Conservation (phyloP, 2,888 invertebrate species). For the Anodontia alba region DNA sequence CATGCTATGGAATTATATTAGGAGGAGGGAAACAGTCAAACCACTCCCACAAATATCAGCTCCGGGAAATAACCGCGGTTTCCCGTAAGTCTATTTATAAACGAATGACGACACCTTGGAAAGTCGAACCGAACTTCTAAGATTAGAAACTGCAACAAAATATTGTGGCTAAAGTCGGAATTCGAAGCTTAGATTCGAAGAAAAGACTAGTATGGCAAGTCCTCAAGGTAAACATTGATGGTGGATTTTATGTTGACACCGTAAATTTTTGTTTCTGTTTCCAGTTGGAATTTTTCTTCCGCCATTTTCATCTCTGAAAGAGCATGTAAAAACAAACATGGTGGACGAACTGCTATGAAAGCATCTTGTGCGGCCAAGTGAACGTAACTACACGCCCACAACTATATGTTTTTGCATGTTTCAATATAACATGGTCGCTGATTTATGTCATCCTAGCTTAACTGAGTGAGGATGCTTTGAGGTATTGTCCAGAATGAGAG, state of each 20-base stretch:
- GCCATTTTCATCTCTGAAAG: neutral
- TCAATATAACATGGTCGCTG: no score
- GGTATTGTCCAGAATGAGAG: no score
- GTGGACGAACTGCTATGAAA: no score
- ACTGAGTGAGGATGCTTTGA: no score
- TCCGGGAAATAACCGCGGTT: conserved; percentile 16
- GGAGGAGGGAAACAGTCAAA: neutral
- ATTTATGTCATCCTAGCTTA: no score
- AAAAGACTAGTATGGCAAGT: neutral
- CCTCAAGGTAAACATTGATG: neutral
- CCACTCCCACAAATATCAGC: neutral
- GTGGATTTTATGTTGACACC: neutral
- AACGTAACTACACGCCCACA: no score
- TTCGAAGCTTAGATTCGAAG: neutral
- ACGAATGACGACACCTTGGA: conserved; percentile 1
- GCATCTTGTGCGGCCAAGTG: no score
- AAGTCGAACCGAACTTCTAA: neutral
- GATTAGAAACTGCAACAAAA: neutral
- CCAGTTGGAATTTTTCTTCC: neutral
- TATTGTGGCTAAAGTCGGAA: neutral
- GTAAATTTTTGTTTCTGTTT: neutral
- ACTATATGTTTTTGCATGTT: no score
- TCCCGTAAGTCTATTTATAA: conserved; percentile 14
- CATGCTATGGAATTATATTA: no score
- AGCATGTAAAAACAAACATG: neutral